These are phyloP conservation scores for Crossaster papposus DNA, from an alignment of 53 echinoderm and acorn worm species.

Conservation along the genomic window DNA sequence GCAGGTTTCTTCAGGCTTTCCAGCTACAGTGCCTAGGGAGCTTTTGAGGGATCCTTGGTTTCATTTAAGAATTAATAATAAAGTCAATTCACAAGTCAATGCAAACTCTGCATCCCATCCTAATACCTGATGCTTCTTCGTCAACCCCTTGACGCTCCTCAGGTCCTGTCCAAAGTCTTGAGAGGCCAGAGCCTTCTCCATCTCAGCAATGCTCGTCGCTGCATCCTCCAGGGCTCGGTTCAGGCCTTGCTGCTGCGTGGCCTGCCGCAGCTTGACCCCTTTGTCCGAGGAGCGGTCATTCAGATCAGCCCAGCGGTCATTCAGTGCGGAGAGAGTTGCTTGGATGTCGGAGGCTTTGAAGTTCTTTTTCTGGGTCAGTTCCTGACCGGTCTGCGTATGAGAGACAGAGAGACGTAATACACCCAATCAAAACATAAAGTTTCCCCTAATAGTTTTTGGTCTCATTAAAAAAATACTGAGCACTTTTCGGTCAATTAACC, in stretches of 20 bases:
- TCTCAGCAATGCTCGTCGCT: slow-evolving; percentile 70
- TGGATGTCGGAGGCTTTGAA: slow-evolving; percentile 64
- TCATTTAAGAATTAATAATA: too few species aligned
- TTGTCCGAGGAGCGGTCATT: slow-evolving; percentile 62
- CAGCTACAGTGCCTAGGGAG: too few species aligned
- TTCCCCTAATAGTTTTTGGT: too few species aligned
- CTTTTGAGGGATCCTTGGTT: too few species aligned
- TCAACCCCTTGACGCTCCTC: slow-evolving; percentile 78
- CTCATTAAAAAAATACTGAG: too few species aligned
- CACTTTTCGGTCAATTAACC: too few species aligned
- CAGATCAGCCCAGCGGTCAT: slow-evolving; percentile 77
- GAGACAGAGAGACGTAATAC: not conserved
- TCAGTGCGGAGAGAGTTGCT: slow-evolving; percentile 61
- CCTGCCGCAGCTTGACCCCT: slow-evolving; percentile 81
- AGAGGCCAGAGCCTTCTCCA: slow-evolving; percentile 71
- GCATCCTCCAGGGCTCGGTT: slow-evolving; percentile 81
- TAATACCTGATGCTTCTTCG: slow-evolving; percentile 89
- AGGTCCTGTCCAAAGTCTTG: slow-evolving; percentile 84
- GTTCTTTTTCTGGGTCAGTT: slow-evolving; percentile 65
- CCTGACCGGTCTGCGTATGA: slow-evolving; percentile 65
- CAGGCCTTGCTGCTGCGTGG: slow-evolving; percentile 76
- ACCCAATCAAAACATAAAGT: not conserved
- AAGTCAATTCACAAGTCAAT: not conserved
- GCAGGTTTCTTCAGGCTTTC: too few species aligned
- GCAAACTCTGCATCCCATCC: not conserved